These are phyloP conservation scores for Charadrius vociferus DNA, from an alignment of 2,113 vertebrate species.

Conservation along the genomic window DNA sequence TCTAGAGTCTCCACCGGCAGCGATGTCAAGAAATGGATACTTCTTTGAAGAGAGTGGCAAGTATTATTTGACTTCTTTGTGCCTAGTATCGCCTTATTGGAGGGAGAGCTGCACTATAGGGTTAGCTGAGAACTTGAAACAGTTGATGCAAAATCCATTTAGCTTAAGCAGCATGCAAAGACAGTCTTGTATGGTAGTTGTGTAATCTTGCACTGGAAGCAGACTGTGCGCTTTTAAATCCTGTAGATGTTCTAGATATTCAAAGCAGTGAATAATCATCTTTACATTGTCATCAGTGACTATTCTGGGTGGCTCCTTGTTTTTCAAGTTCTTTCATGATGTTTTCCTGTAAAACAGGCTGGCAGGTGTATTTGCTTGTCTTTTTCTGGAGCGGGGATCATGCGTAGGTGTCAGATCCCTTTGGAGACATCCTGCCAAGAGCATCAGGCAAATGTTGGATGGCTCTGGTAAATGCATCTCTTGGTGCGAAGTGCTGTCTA, in stretches of 20 bases:
- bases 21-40: slow-evolving; percentile 86
- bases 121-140: not conserved
- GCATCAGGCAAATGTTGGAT: not conserved
- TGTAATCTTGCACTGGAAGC: not conserved
- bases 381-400: not conserved
- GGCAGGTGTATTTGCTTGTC: not conserved
- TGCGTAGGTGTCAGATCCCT: not conserved
- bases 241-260: slow-evolving; percentile 16
- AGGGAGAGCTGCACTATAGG: not conserved
- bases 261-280: not conserved
- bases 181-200: not conserved
- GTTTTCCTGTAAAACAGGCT: not conserved
- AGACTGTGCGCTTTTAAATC: not conserved
- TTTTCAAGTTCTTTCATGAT: slow-evolving; percentile 1
- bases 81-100: rapidly evolving
- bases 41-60: slow-evolving; percentile 87
- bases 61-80: slow-evolving; percentile 56
- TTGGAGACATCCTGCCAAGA: not conserved
- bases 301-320: slow-evolving; percentile 49
- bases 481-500: not conserved
- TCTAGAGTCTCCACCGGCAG: slow-evolving; percentile 70
- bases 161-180: not conserved
- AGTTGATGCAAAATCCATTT: not conserved
- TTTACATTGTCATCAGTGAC: slow-evolving; percentile 5
- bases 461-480: not conserved